Evolutionary conservation across 2,888 invertebrate species (phyloP).

Genomic region (Silvanus unidentatus): DNA sequence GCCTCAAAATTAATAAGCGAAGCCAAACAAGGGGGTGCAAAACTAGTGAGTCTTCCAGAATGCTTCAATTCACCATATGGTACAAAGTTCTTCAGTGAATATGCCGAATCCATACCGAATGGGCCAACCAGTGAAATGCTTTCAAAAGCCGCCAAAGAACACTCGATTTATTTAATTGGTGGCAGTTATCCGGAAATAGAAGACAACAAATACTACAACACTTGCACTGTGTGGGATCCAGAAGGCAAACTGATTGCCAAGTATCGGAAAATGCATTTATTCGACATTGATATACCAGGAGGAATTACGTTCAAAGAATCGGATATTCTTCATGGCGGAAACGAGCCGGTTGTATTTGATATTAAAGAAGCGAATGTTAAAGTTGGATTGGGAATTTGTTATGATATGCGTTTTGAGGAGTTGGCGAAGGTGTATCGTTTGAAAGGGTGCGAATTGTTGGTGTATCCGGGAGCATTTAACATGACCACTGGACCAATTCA

Average conservation of each 20-base stretch:
- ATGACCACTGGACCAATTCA: constrained; percentile 93
- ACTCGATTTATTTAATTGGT: constrained; percentile 75
- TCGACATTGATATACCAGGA: constrained; percentile 92
- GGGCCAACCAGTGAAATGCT: constrained; percentile 70
- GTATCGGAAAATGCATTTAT: constrained; percentile 88
- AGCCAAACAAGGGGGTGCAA: constrained; percentile 58
- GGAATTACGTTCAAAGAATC: constrained; percentile 93
- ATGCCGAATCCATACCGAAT: constrained; percentile 73
- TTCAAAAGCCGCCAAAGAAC: constrained; percentile 68
- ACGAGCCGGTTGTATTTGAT: constrained; percentile 66
- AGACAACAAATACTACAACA: constrained; percentile 64
- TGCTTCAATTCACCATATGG: constrained; percentile 96
- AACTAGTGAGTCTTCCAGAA: constrained; percentile 70
- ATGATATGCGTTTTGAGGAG: constrained; percentile 89
- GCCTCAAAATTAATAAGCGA: constrained; percentile 66
- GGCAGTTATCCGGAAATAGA: constrained; percentile 85
- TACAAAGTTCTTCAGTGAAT: constrained; percentile 69
- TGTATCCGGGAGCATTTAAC: constrained; percentile 95
- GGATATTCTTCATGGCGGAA: constrained; percentile 71
- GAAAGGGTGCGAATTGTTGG: constrained; percentile 72
- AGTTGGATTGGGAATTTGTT: constrained; percentile 90
- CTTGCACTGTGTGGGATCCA: constrained; percentile 80
- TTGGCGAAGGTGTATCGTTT: constrained; percentile 68
- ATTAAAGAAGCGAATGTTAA: constrained; percentile 57
- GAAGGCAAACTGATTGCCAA: constrained; percentile 71